phyloP scores from a whole-genome alignment of 2,113 vertebrate genomes.

The Rhinogobius similis region DNA sequence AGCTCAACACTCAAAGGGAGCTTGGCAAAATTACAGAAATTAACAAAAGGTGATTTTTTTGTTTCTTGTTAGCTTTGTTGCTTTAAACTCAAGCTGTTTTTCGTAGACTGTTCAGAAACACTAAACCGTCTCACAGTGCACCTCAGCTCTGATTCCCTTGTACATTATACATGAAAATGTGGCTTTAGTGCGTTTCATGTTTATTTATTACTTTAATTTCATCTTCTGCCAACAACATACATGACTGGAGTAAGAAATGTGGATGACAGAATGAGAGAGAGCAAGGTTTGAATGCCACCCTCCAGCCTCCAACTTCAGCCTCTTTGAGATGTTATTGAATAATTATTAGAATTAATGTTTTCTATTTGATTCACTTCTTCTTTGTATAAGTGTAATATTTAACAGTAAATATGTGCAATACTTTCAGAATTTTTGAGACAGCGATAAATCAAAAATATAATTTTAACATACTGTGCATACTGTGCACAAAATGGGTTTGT shows the following conservation, averaged over 20 bases:
- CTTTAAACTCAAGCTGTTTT: no score
- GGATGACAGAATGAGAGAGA: neutral
- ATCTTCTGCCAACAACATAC: neutral
- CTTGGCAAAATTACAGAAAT: no score
- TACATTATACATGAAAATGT: neutral
- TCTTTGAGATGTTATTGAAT: neutral
- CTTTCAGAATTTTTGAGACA: no score
- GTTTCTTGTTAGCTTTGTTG: no score
- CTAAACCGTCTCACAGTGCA: constrained; percentile 43
- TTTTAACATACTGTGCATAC: no score
- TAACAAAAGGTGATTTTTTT: no score
- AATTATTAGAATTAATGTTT: neutral
- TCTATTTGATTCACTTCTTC: neutral
- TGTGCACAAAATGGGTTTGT: neutral
- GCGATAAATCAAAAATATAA: no score
- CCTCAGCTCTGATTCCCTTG: constrained; percentile 13
- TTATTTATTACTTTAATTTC: neutral
- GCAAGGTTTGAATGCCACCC: neutral
- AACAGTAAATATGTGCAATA: constrained; percentile 9
- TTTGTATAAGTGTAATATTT: neutral
- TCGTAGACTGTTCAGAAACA: constrained; percentile 55
- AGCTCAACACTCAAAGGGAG: constrained; percentile 14
- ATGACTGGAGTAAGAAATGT: neutral
- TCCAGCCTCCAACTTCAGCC: neutral
- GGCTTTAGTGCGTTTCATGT: neutral